phyloP scores from a whole-genome alignment of 2,797 vertebrate species.

The Sebastes vulpes region DNA sequence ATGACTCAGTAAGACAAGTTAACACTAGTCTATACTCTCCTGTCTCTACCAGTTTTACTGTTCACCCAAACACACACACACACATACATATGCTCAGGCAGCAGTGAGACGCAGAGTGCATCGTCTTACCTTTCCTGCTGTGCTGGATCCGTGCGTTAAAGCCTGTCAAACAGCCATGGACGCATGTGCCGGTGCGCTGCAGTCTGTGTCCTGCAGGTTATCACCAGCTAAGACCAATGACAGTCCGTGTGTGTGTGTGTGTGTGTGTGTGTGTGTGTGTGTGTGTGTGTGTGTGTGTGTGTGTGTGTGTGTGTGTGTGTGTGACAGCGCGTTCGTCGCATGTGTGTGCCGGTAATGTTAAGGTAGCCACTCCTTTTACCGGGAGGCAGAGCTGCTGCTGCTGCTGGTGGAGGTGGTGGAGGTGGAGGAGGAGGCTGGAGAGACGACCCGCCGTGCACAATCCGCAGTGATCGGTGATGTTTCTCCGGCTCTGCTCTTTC shows the following conservation, averaged over 20 bases:
- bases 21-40: not conserved
- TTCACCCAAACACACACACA: not conserved
- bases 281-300: not conserved
- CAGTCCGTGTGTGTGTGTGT: not conserved
- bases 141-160: conserved; percentile 53
- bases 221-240: conserved; percentile 46
- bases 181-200: conserved; percentile 15
- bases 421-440: not conserved
- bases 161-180: conserved; percentile 63
- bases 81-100: not conserved
- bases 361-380: conserved; percentile 73
- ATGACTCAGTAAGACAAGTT: not conserved
- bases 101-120: not conserved
- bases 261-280: not conserved
- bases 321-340: conserved; percentile 16
- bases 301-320: not conserved
- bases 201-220: conserved; percentile 31
- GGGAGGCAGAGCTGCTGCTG: conserved; percentile 57
- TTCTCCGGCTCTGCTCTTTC: not conserved
- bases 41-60: not conserved
- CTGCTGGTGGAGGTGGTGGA: not conserved
- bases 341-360: conserved; percentile 37
- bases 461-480: conserved; percentile 75
- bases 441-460: conserved; percentile 54
- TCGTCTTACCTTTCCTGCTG: conserved; percentile 57